Conservation (phyloP, 2,888 invertebrate genomes). For the Rosalia funebris region DNA sequence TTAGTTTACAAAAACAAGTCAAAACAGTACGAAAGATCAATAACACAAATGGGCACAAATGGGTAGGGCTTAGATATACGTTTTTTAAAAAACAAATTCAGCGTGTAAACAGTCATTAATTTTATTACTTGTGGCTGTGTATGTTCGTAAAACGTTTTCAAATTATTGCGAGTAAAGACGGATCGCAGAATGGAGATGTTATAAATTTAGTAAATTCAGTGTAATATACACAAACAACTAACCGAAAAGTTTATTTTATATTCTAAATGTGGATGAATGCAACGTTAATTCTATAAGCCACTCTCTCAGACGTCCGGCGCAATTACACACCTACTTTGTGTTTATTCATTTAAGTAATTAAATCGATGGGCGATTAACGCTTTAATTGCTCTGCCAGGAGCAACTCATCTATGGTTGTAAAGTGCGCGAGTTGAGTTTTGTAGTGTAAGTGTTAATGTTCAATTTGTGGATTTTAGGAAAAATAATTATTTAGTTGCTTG, state of each 20-base stretch:
- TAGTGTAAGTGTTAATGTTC: background rate
- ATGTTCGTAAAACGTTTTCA: background rate
- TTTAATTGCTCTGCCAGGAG: background rate
- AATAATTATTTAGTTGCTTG: no score
- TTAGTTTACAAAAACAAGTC: no score
- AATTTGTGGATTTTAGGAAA: no score
- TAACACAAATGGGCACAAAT: no score
- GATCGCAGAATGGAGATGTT: background rate
- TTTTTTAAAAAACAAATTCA: no score
- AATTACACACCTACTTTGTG: slow-evolving; percentile 4
- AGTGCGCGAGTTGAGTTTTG: background rate
- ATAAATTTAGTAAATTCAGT: slow-evolving; percentile 25
- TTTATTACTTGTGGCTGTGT: background rate
- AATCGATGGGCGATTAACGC: background rate
- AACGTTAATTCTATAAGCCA: slow-evolving; percentile 25
- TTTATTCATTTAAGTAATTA: slow-evolving; percentile 9
- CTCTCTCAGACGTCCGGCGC: slow-evolving; percentile 5
- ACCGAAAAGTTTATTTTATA: slow-evolving; percentile 32
- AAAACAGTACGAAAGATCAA: no score
- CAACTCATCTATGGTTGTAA: background rate
- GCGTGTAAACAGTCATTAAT: no score
- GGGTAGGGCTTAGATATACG: no score
- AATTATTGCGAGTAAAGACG: background rate
- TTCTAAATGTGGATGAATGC: slow-evolving; percentile 38
- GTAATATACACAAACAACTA: slow-evolving; percentile 21